Base-by-base conservation (phyloP, 35 echinoderm and acorn worm genomes). In the Hemicentrotus pulcherrimus region DNA sequence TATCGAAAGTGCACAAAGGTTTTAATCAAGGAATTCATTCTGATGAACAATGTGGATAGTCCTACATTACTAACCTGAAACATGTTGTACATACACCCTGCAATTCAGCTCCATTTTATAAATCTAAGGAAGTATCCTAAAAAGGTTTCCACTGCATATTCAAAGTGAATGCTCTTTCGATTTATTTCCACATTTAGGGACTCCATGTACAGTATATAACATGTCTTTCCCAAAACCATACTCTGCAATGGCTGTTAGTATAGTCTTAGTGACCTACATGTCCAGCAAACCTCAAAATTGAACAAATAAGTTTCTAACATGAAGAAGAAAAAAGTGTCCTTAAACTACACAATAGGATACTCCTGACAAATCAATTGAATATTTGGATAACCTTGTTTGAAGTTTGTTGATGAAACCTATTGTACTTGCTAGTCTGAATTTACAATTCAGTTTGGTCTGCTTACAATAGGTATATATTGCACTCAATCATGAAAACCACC, bases 401-500 rank as follows among this genome's bases (percentile, higher is more conserved):
- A 71, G 61, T 71, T 78, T 78, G 65, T 78, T 78, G 19, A 78
- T 78, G 65, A 78, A 28, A 28, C 19, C 22, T 6, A 78, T n/a
- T 78, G n/a, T 28, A 78, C 65, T 28, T 22, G n/a, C 65, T 78
- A n/a, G 65, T 78, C 61, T 18, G n/a, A 78, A 28, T 78, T 78
- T 18, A 78, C 65, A 78, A 78, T 22, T 22, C 28, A 78, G 65
- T 24, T 55, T 78, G 65, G 28, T 78, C 28, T n/a, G 28, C 65
- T 78, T 78, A 78, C 19, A 78, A 78, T 28, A 78, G 22, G 19
- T 78, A 78, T 78, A 78, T 78, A 22, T 78, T 28, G 65, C 65
- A 78, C 65, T 78, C 65, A 78, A 78, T 78, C 65, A 78, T 78
- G 65, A 78, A 78, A 78, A 78, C 65, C 65, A 78, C 65, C 4